phyloP scores from a whole-genome alignment of 2,113 vertebrate genomes.

The Tretioscincus oriximinensis region DNA sequence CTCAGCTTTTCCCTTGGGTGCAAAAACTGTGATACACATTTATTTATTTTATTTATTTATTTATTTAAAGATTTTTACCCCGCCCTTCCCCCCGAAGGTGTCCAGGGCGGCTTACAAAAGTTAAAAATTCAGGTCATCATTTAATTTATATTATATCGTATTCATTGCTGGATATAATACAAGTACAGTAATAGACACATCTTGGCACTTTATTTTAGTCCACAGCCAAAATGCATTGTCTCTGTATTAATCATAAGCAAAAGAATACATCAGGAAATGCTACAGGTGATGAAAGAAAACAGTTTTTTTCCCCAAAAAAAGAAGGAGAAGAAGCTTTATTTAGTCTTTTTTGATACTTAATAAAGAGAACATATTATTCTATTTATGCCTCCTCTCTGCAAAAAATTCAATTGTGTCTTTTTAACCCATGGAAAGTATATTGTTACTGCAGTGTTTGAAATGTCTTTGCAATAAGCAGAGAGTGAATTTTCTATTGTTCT shows the following conservation, averaged over 20 bases:
- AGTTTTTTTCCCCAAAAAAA: too few species aligned
- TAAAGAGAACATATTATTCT: constrained; percentile 44
- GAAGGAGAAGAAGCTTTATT: constrained; percentile 47
- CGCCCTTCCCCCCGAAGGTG: too few species aligned
- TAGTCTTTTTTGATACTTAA: constrained; percentile 48
- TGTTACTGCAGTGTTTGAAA: constrained; percentile 50
- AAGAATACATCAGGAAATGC: constrained; percentile 40
- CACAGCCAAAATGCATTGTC: constrained; percentile 35
- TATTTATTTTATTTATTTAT: too few species aligned
- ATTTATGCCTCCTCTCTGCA: constrained; percentile 21
- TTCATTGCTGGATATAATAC: constrained; percentile 54
- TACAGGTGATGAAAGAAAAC: constrained; percentile 50
- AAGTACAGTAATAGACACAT: constrained; percentile 59
- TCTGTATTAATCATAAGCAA: constrained; percentile 44
- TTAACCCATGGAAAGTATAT: constrained; percentile 38
- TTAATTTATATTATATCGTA: constrained; percentile 67
- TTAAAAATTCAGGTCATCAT: too few species aligned
- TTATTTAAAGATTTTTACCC: too few species aligned
- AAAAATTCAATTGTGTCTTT: constrained; percentile 37
- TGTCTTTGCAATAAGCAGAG: constrained; percentile 28
- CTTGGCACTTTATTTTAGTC: constrained; percentile 49
- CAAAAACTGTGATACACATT: constrained; percentile 58
- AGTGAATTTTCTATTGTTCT: constrained; percentile 43
- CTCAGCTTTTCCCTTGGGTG: constrained; percentile 53
- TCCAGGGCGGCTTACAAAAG: too few species aligned